phyloP scores from a whole-genome alignment of 2,797 vertebrate species.

The Chanos chanos region DNA sequence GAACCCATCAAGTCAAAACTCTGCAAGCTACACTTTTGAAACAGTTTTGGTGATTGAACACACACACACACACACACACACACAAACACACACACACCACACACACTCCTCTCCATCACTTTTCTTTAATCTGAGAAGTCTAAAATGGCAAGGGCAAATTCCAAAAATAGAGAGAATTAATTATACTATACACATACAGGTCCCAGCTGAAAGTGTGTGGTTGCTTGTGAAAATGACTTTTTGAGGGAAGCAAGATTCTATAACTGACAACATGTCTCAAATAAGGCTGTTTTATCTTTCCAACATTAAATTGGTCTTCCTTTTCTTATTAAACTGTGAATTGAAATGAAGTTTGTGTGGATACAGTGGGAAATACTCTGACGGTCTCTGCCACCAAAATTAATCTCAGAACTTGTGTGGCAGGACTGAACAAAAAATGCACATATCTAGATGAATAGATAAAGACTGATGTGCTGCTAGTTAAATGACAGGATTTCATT shows the following conservation, averaged over 20 bases:
- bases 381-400: neutral
- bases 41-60: no score
- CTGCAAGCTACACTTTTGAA: no score
- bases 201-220: conserved; percentile 10
- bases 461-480: no score
- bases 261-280: conserved; percentile 55
- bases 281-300: conserved; percentile 45
- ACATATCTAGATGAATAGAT: no score
- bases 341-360: neutral
- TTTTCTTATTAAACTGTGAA: conserved; percentile 37
- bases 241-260: conserved; percentile 28
- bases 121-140: conserved; percentile 7
- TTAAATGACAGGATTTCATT: no score
- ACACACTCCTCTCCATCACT: conserved; percentile 2
- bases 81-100: no score
- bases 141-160: neutral
- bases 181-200: conserved; percentile 37
- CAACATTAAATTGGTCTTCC: conserved; percentile 43
- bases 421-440: no score
- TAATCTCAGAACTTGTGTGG: no score
- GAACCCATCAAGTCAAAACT: no score
- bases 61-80: no score
- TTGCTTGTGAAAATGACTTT: conserved; percentile 12
- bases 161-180: conserved; percentile 23
- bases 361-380: neutral